phyloP scores from a whole-genome alignment of 1,140 invertebrate species.

The Procambarus virginalis region DNA sequence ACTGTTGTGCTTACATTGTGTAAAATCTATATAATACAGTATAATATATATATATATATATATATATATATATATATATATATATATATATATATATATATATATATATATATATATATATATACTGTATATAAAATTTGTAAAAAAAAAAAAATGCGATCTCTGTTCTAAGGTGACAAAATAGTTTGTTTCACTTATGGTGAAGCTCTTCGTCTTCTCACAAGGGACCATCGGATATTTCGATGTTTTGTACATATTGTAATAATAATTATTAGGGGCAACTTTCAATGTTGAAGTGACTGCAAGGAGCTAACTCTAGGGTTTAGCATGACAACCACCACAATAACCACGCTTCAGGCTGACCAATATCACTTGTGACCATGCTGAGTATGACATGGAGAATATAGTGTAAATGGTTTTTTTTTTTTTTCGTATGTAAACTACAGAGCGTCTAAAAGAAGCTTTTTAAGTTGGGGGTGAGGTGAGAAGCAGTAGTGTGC shows the following conservation, averaged over 20 bases:
- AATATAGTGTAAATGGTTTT: too few relatives aligned
- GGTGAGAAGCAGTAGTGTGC: too few relatives aligned
- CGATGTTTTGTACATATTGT: slow-evolving; percentile 53
- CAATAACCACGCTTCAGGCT: too few relatives aligned
- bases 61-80: slow-evolving; percentile 8
- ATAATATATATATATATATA: neutral
- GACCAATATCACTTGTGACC: too few relatives aligned
- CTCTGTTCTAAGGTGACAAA: neutral
- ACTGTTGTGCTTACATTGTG: too few relatives aligned
- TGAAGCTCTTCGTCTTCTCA: slow-evolving; percentile 2
- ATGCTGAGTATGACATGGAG: too few relatives aligned
- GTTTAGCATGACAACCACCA: neutral
- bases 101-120: slow-evolving; percentile 8
- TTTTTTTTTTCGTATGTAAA: too few relatives aligned
- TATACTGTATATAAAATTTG: too few relatives aligned
- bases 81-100: slow-evolving; percentile 22
- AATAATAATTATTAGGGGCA: neutral
- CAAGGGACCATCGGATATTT: slow-evolving; percentile 58
- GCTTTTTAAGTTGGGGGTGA: too few relatives aligned
- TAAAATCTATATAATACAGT: neutral
- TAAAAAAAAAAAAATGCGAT: too few relatives aligned
- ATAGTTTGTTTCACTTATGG: neutral
- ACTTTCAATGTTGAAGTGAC: neutral
- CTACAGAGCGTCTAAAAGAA: too few relatives aligned
- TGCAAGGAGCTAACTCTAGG: neutral